Conservation (phyloP, 2,888 invertebrate genomes). For the Mellilla xanthometata region DNA sequence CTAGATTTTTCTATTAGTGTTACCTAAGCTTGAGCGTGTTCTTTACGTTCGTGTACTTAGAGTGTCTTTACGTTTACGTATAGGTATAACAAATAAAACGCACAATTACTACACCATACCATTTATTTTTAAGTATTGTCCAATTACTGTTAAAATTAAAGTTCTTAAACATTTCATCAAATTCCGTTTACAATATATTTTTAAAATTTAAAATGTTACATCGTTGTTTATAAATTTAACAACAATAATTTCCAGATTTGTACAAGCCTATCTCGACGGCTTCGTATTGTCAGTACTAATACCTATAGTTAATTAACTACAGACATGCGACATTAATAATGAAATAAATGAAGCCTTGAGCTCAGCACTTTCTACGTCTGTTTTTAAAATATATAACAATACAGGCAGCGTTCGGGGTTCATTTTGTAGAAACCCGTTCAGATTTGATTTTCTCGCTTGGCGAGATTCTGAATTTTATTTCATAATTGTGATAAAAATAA, state of each 20-base stretch:
- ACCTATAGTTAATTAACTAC: conserved; percentile 14
- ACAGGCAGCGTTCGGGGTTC: conserved; percentile 44
- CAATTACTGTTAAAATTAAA: conserved; percentile 41
- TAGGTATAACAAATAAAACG: conserved; percentile 33
- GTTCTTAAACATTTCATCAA: no score
- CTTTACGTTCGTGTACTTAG: no score
- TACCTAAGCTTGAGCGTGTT: no score
- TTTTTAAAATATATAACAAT: conserved; percentile 45
- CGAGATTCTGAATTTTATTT: no score
- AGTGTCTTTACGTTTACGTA: no score
- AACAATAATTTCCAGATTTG: neutral
- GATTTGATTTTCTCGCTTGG: no score
- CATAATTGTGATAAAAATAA: no score
- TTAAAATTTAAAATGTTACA: no score
- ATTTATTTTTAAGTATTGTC: conserved; percentile 76
- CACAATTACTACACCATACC: conserved; percentile 63
- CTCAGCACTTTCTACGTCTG: neutral
- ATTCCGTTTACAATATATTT: no score
- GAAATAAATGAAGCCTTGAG: conserved; percentile 20
- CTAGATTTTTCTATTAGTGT: no score
- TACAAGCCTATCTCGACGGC: neutral
- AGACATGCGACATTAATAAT: conserved; percentile 23
- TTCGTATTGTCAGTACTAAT: conserved; percentile 2
- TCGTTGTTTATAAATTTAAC: no score
- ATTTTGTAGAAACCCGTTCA: no score